A percentile compares a stretch with the other conserved stretches of the same genome.
Conservation (phyloP, 2,113 vertebrate genomes). For the Oplegnathus fasciatus region DNA sequence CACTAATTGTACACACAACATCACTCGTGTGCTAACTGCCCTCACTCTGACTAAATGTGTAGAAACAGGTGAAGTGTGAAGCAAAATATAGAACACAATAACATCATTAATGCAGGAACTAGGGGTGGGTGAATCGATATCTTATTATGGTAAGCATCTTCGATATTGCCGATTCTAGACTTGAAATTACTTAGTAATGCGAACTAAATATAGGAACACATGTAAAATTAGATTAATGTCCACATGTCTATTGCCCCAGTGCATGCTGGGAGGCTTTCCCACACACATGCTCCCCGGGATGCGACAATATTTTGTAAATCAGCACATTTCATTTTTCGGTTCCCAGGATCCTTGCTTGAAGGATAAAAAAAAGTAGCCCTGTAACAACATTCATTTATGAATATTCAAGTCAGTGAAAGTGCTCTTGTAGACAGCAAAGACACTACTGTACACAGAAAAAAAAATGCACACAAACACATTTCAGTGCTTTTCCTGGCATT, state of each 20-base stretch:
- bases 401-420: slow-evolving; percentile 36
- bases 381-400: slow-evolving; percentile 20
- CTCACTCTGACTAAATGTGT: neutral
- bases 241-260: neutral
- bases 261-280: neutral
- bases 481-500: slow-evolving; percentile 14
- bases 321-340: slow-evolving; percentile 4
- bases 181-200: neutral
- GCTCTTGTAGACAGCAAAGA: neutral
- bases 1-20: neutral
- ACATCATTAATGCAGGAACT: neutral
- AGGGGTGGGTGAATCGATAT: neutral
- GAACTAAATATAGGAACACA: neutral
- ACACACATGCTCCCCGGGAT: neutral
- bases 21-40: neutral
- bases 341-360: neutral
- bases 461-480: slow-evolving; percentile 30
- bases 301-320: neutral
- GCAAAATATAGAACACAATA: neutral
- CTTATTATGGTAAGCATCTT: no score
- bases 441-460: slow-evolving; percentile 15
- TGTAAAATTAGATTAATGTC: neutral
- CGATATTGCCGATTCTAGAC: neutral
- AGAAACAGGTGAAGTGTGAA: neutral
- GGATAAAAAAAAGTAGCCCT: neutral